Base-by-base conservation (phyloP, 2,888 invertebrate genomes). In the Dolichomitus sp. region DNA sequence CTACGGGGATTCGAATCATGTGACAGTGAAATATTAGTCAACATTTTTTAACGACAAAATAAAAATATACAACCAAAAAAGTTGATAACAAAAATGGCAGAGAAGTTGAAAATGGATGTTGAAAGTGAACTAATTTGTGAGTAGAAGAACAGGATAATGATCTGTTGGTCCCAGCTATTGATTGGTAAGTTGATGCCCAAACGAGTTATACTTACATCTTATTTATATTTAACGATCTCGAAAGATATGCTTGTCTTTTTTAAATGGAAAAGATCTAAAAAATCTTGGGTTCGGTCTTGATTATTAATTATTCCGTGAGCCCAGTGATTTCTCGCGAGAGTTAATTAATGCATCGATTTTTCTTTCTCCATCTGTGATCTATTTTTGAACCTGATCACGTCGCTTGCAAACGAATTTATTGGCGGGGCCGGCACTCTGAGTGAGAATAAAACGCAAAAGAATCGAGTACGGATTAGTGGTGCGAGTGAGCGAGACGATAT, bases 401-500 rank as follows among this genome's bases (percentile, higher is more conserved):
- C 6, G 14, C 37, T 37, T 14, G 17, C 59, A 17, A 59, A 37
- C 37, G 37, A 37, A n/a, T 61, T 17, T 37, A 40, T 19, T 37
- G 37, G 5, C 57, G 57, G 4, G 14, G 6, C 1, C 6, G 30
- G 12, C 2, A 19, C 37, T n/a, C 19, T 11, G 11, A 9, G 33
- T 40, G 19, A 37, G 37, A 61, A 37, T 17, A 37, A 17, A 19
- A 37, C 17, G 37, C 3, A 19, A 61, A 40, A 30, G 33, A 59
- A n/a, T 5, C 7, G 19, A 19, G 9, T 12, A 37, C 33, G 19
- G n/a, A 37, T n/a, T 59, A 37, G 37, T 17, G 59, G 37, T 17
- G 7, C n/a, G 59, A 37, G 17, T 37, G 37, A 69, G 54, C 14
- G 54, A 19, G n/a, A 11, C 50, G 27, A 33, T 19, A 68, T 68